Conservation (phyloP, 2,888 invertebrate species). For the Drosophila mettleri region DNA sequence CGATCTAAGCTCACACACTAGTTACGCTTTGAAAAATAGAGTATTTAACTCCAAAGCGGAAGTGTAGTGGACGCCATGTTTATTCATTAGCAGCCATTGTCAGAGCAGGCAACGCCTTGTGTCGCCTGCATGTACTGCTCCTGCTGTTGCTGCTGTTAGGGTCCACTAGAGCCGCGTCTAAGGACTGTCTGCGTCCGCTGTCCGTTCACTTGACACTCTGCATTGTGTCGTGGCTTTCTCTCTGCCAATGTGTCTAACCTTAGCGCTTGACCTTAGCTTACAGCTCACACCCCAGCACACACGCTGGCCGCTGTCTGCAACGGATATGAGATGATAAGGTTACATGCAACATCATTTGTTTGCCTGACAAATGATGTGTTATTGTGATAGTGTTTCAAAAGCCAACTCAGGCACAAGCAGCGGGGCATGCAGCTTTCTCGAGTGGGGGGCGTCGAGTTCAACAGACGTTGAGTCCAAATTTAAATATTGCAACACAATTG, state of each 20-base stretch:
- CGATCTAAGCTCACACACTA: background rate
- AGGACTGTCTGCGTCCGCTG: slow-evolving; percentile 41
- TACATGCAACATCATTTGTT: slow-evolving; percentile 80
- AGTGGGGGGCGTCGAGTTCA: slow-evolving; percentile 57
- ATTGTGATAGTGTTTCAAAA: slow-evolving; percentile 70
- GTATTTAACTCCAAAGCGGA: slow-evolving; percentile 47
- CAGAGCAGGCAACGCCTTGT: slow-evolving; percentile 30
- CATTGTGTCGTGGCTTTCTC: slow-evolving; percentile 50
- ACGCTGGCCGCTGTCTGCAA: slow-evolving; percentile 58
- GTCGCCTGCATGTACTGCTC: slow-evolving; percentile 24
- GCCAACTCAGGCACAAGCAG: slow-evolving; percentile 14
- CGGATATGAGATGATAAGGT: slow-evolving; percentile 79
- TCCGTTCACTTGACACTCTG: slow-evolving; percentile 28
- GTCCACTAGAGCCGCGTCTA: slow-evolving; percentile 39
- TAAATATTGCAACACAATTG: slow-evolving; percentile 65
- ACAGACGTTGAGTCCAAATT: slow-evolving; percentile 64
- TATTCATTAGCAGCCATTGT: slow-evolving; percentile 78
- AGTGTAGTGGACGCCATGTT: slow-evolving; percentile 66
- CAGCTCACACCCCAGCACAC: slow-evolving; percentile 5
- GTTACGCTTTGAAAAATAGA: background rate
- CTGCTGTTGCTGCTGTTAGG: slow-evolving; percentile 1
- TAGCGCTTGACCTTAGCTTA: slow-evolving; percentile 69
- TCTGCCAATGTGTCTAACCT: slow-evolving; percentile 56
- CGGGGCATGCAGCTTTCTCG: slow-evolving; percentile 59
- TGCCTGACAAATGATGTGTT: slow-evolving; percentile 78